phyloP scores from a whole-genome alignment of 2,113 vertebrate species.

The Egretta garzetta region DNA sequence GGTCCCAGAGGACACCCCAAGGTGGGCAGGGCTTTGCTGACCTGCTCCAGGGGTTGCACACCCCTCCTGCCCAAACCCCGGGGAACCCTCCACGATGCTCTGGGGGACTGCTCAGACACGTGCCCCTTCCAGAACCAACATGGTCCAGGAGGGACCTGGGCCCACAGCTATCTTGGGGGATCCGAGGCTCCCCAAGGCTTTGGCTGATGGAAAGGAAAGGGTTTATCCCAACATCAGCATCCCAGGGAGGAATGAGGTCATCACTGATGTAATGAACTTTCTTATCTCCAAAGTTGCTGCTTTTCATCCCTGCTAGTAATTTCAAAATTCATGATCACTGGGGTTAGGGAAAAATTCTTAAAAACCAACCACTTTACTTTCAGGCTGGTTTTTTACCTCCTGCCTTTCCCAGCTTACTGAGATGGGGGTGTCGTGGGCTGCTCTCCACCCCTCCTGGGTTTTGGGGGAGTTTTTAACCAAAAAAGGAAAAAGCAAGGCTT shows the following conservation, averaged over 20 bases:
- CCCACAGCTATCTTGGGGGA: not conserved
- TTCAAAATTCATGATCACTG: not conserved
- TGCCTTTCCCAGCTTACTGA: not conserved
- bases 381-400: not conserved
- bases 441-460: not conserved
- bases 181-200: not conserved
- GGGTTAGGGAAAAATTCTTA: not conserved
- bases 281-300: not conserved
- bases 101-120: accelerated
- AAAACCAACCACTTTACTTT: not conserved
- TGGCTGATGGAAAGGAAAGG: not conserved
- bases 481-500: not conserved
- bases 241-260: not conserved
- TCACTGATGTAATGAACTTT: not conserved
- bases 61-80: not conserved
- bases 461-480: not conserved
- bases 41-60: not conserved
- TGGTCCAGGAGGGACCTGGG: not conserved
- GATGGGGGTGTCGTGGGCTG: not conserved
- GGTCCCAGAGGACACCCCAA: accelerated
- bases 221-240: not conserved
- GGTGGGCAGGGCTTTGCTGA: not conserved
- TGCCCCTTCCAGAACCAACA: accelerated
- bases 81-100: not conserved
- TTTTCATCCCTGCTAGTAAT: not conserved